Evolutionary conservation across 2,797 vertebrate genomes (phyloP).

Genomic region (Periophthalmus magnuspinnatus): DNA sequence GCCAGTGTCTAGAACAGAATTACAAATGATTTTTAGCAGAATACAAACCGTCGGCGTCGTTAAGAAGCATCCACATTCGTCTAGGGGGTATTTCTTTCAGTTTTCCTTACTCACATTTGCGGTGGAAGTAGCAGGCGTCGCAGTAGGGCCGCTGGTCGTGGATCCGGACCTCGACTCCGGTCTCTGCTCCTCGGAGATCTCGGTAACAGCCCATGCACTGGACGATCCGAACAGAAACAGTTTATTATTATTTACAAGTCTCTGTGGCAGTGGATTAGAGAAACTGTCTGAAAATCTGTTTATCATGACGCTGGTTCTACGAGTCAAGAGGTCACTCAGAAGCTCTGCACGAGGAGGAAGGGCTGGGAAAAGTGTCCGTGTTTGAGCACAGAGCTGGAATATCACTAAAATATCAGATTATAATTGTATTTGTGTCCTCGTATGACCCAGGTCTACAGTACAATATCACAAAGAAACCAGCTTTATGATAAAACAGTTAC

Average conservation of each 20-base stretch:
- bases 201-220: constrained; percentile 86
- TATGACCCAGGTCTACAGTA: background rate
- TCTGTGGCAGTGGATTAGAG: background rate
- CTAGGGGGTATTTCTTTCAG: too few relatives aligned
- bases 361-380: too few relatives aligned
- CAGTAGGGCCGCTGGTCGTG: constrained; percentile 86
- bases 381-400: too few relatives aligned
- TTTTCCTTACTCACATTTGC: constrained; percentile 85
- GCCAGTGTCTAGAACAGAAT: constrained; percentile 38
- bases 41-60: background rate
- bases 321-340: too few relatives aligned
- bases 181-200: constrained; percentile 81
- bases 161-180: constrained; percentile 88
- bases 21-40: background rate
- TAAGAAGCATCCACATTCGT: background rate
- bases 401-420: too few relatives aligned
- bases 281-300: background rate
- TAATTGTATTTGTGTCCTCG: too few relatives aligned
- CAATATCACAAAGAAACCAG: background rate
- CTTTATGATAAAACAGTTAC: background rate
- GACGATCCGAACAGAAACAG: constrained; percentile 19
- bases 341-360: too few relatives aligned
- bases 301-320: background rate
- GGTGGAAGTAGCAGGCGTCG: constrained; percentile 87
- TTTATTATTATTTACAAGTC: background rate